Conservation (phyloP, 2,888 invertebrate species). For the Encarsia formosa region DNA sequence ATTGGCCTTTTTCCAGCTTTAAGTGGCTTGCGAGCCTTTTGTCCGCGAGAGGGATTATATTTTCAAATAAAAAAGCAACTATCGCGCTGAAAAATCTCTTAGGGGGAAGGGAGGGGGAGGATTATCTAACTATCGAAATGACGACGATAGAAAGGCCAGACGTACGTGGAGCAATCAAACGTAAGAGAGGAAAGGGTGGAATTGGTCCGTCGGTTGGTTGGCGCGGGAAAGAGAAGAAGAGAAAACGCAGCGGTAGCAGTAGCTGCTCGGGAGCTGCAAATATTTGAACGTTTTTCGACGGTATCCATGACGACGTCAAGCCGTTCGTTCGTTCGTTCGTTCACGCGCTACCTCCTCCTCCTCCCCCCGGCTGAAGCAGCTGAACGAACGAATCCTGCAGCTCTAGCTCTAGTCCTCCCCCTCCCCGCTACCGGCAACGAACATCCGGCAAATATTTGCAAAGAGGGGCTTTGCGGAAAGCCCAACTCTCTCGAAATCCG, state of each 20-base stretch:
- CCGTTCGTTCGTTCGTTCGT: conserved; percentile 8
- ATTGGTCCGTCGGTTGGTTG: conserved; percentile 24
- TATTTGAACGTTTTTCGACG: conserved; percentile 38
- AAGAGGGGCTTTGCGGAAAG: conserved; percentile 25
- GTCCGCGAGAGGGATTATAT: background rate
- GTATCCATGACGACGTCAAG: conserved; percentile 41
- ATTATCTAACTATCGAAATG: too few relatives aligned
- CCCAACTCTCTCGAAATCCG: too few relatives aligned
- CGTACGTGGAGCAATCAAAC: background rate
- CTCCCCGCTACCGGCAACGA: conserved; percentile 19
- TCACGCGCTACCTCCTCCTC: too few relatives aligned
- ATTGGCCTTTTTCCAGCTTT: background rate
- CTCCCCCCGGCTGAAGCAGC: conserved; percentile 7
- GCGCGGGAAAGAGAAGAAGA: conserved; percentile 9
- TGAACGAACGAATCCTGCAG: conserved; percentile 8
- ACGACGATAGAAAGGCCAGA: too few relatives aligned
- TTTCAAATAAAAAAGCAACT: conserved; percentile 22
- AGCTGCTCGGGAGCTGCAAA: conserved; percentile 32
- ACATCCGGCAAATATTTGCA: conserved; percentile 31
- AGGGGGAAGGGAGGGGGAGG: too few relatives aligned
- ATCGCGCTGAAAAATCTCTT: too few relatives aligned
- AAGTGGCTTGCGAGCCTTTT: background rate
- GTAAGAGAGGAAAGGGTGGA: background rate
- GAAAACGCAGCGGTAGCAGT: conserved; percentile 6
- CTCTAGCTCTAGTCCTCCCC: too few relatives aligned